phyloP scores from a whole-genome alignment of 2,797 vertebrate genomes.

The Mionectes olivaceus region DNA sequence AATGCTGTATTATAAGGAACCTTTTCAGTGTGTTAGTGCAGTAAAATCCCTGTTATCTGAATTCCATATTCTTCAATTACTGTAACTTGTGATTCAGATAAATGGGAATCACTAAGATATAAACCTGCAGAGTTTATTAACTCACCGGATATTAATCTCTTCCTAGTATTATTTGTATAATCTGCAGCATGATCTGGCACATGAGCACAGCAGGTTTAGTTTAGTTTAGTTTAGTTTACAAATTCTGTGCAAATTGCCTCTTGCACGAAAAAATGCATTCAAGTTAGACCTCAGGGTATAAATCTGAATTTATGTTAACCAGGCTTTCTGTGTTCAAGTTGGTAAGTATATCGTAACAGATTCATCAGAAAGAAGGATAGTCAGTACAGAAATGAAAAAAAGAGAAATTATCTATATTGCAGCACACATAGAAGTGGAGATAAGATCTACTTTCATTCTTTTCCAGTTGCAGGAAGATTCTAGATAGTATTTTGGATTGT shows the following conservation, averaged over 20 bases:
- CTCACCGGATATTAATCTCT: not conserved
- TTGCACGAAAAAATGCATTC: not conserved
- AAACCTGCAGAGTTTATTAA: conserved; percentile 6
- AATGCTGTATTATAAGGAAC: not conserved
- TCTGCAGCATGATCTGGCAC: not conserved
- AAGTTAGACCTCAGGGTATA: not conserved
- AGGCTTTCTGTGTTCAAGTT: not conserved
- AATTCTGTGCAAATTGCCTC: not conserved
- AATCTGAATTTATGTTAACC: not conserved
- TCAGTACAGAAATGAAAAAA: conserved; percentile 5
- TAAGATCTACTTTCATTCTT: conserved; percentile 20
- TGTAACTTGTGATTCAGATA: not conserved
- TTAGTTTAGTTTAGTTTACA: conserved; percentile 23
- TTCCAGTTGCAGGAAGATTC: not conserved
- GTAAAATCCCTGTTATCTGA: not conserved
- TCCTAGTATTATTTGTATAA: not conserved
- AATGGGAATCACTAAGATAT: not conserved
- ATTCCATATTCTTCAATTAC: conserved; percentile 20
- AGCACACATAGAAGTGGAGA: not conserved
- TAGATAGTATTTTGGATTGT: not conserved
- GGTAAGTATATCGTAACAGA: not conserved
- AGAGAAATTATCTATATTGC: not conserved
- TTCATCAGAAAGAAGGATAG: not conserved
- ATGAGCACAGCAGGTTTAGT: not conserved
- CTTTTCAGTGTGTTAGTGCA: not conserved